Evolutionary conservation across 92 coral and sea anemone genomes (phyloP).

Genomic region (Porites lobata): DNA sequence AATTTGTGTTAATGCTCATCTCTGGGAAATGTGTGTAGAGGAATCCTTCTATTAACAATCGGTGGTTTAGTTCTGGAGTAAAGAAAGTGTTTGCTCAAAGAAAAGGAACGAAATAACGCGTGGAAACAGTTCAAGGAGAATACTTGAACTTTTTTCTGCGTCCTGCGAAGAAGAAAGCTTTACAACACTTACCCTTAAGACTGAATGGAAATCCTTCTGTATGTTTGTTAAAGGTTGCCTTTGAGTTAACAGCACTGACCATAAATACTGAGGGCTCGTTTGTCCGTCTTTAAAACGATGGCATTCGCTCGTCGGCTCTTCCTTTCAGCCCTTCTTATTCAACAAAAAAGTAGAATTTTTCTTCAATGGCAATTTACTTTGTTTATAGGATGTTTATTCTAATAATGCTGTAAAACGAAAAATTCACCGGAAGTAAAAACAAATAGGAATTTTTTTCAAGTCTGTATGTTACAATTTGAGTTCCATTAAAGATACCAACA

Average conservation of each 20-base stretch:
- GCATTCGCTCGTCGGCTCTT: not conserved
- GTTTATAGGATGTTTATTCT: constrained; percentile 29
- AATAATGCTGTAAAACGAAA: constrained; percentile 11
- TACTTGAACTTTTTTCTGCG: too few relatives aligned
- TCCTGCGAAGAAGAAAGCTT: too few relatives aligned
- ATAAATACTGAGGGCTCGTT: not conserved
- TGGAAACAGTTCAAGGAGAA: too few relatives aligned
- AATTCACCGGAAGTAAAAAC: constrained; percentile 21
- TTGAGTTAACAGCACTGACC: not conserved
- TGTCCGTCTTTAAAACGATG: not conserved
- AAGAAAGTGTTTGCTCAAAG: too few relatives aligned
- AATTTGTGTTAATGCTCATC: too few relatives aligned
- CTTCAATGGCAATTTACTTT: constrained; percentile 33
- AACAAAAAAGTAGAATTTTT: not conserved
- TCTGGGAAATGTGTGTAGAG: too few relatives aligned
- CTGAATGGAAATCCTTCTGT: too few relatives aligned
- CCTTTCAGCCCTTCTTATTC: constrained; percentile 4
- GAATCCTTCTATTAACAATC: too few relatives aligned
- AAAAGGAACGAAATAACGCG: too few relatives aligned
- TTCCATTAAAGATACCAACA: constrained; percentile 45
- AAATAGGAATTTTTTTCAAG: constrained; percentile 5
- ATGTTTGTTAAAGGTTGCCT: too few relatives aligned
- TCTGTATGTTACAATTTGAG: constrained; percentile 34
- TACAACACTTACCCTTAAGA: too few relatives aligned
- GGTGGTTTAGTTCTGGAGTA: too few relatives aligned